These are phyloP conservation scores for Axinella damicornis DNA, from an alignment of 37 sponge, comb jelly and placozoan species.

Conservation along the genomic window DNA sequence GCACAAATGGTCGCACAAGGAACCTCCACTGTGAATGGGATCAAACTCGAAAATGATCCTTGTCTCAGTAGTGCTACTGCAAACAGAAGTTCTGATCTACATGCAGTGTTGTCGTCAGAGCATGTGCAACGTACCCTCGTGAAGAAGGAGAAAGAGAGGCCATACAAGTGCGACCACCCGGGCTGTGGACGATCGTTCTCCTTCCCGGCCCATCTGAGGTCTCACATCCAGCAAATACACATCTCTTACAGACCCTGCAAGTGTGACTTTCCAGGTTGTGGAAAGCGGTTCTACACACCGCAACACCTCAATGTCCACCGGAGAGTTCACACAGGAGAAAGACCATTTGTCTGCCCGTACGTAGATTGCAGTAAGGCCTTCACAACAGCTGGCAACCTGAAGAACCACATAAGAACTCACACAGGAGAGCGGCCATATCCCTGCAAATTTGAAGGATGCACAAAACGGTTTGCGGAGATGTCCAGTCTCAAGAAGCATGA, in stretches of 20 bases:
- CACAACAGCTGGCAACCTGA: constrained; percentile 87
- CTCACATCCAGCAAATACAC: constrained; percentile 85
- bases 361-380: constrained; percentile 81
- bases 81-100: background rate
- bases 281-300: constrained; percentile 87
- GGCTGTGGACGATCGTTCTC: constrained; percentile 83
- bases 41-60: constrained; percentile 23
- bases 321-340: constrained; percentile 81
- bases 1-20: background rate
- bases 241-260: constrained; percentile 83
- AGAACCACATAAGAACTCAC: constrained; percentile 91
- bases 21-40: background rate
- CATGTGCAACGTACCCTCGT: too few relatives aligned
- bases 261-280: constrained; percentile 87
- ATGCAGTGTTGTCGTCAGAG: too few relatives aligned
- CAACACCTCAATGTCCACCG: constrained; percentile 87
- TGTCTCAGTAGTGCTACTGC: background rate
- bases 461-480: constrained; percentile 85
- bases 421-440: constrained; percentile 87
- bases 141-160: constrained; percentile 64
- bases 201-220: constrained; percentile 80
- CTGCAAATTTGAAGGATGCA: constrained; percentile 80
- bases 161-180: constrained; percentile 83
- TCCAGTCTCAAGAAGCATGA: constrained; percentile 91
- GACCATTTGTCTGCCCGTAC: constrained; percentile 85